A percentile compares a stretch with the other conserved stretches of the same genome.
phyloP scores from a whole-genome alignment of 2,888 invertebrate species.

The Neocrepidodera transversa region DNA sequence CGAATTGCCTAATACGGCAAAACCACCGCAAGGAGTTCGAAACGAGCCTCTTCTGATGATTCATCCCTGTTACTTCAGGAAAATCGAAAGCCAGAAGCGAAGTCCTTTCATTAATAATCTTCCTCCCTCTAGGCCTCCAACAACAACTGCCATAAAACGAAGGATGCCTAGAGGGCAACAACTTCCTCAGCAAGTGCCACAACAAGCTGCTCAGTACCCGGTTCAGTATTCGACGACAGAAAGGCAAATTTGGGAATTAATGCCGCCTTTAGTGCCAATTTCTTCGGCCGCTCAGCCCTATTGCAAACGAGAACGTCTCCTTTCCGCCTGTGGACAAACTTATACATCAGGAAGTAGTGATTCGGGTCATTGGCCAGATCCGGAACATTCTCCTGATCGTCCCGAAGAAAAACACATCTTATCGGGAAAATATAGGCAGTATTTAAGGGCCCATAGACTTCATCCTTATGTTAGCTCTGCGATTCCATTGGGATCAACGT shows the following conservation, averaged over 20 bases:
- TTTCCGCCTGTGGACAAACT: constrained; percentile 58
- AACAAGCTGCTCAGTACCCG: constrained; percentile 55
- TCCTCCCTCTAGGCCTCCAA: constrained; percentile 60
- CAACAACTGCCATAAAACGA: constrained; percentile 42
- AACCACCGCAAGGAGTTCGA: constrained; percentile 83
- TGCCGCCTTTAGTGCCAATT: constrained; percentile 57
- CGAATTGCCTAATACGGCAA: constrained; percentile 88
- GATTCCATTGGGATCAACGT: constrained; percentile 61
- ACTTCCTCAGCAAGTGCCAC: constrained; percentile 56
- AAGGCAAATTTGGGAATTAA: constrained; percentile 54
- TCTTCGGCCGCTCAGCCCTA: constrained; percentile 51
- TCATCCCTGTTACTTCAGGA: constrained; percentile 87
- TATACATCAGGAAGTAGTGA: constrained; percentile 54
- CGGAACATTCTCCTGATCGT: constrained; percentile 57
- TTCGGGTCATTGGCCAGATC: constrained; percentile 57
- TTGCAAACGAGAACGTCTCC: constrained; percentile 57
- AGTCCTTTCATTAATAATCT: constrained; percentile 86
- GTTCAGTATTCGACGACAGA: constrained; percentile 46
- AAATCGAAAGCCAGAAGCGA: constrained; percentile 82
- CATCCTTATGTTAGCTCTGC: constrained; percentile 65
- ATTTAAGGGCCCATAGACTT: constrained; percentile 65
- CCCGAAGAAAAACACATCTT: constrained; percentile 58
- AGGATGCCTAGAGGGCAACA: constrained; percentile 48
- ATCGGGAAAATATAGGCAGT: constrained; percentile 67
- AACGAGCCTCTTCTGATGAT: constrained; percentile 88